phyloP scores from a whole-genome alignment of 2,888 invertebrate genomes.

The Ophioninae sp. region DNA sequence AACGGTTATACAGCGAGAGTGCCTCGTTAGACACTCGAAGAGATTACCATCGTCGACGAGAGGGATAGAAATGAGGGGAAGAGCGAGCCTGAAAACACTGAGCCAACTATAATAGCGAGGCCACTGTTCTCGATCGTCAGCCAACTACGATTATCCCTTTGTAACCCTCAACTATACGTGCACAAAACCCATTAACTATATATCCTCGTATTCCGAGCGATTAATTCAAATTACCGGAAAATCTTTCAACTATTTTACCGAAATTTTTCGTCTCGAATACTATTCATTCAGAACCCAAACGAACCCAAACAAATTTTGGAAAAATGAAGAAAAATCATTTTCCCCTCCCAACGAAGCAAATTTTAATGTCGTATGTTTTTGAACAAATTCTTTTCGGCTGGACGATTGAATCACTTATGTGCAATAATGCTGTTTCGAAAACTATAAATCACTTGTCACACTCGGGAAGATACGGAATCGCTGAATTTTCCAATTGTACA shows the following conservation, averaged over 20 bases:
- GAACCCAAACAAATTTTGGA: too few species aligned
- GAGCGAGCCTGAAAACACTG: conserved; percentile 9
- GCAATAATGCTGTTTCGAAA: too few species aligned
- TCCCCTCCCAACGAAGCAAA: too few species aligned
- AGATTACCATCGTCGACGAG: conserved; percentile 22
- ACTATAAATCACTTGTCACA: too few species aligned
- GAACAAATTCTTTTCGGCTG: too few species aligned
- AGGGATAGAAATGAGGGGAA: neutral
- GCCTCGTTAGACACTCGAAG: conserved; percentile 12
- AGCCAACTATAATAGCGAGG: conserved; percentile 44
- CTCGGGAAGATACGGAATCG: too few species aligned
- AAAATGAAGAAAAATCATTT: too few species aligned
- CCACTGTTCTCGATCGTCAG: conserved; percentile 51
- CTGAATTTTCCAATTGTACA: conserved; percentile 16
- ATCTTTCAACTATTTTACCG: conserved; percentile 24
- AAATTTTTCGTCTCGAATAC: conserved; percentile 2
- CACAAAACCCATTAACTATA: conserved; percentile 3
- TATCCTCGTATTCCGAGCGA: conserved; percentile 28
- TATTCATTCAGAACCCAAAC: neutral
- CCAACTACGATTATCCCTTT: conserved; percentile 56
- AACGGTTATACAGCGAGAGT: conserved; percentile 24
- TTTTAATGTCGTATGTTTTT: too few species aligned
- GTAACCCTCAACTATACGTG: conserved; percentile 38
- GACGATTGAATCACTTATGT: too few species aligned
- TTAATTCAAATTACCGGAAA: conserved; percentile 41